Base-by-base conservation (phyloP, 2,797 vertebrate species). In the Chelon labrosus region DNA sequence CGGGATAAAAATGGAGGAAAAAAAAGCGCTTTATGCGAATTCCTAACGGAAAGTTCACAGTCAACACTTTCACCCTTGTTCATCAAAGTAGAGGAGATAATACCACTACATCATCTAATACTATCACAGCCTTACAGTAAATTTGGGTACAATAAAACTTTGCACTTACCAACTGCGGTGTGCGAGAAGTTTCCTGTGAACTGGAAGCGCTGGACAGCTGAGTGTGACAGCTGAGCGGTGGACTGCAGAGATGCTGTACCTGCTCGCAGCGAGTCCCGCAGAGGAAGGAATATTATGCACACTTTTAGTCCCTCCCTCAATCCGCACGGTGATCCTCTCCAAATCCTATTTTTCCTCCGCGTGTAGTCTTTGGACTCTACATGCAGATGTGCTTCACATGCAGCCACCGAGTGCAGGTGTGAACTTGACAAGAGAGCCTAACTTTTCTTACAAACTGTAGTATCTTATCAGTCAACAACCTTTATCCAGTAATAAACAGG, bases 241-340 rank as follows among this genome's bases (percentile, higher is more conserved):
- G 85, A 86, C 85, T 83, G 84, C 85, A 83, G 84, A 89, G 93
- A 91, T 87, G 92, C 89, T 92, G 83, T 93, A 95, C 93, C 95
- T 95, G 92, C 91, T 90, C 52, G 44, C 80, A 73, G 82, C 84
- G 80, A 91, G 86, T 85, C 91, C 89, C 83, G 72, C 83, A 67
- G 88, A 93, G 86, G 91, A 89, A 91, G 89, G 88, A 91, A 91
- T 91, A 89, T 82, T 80, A 89, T 79, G 90, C 92, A 83, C 87
- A 88, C 85, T 87, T 68, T 38, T 88, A 92, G 93, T 93, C 94
- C 94, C 94, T 94, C 94, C 94, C 93, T 93, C 92, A 94, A 94
- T 94, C 93, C 94, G 72, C 20, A 93, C 88, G 61, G 89, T 86
- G 88, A 90, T 89, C 90, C 88, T 86, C 85, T 90, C 79, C 82